phyloP scores from a whole-genome alignment of 37 sponge, comb jelly and placozoan genomes.

The Haliclona indistincta region DNA sequence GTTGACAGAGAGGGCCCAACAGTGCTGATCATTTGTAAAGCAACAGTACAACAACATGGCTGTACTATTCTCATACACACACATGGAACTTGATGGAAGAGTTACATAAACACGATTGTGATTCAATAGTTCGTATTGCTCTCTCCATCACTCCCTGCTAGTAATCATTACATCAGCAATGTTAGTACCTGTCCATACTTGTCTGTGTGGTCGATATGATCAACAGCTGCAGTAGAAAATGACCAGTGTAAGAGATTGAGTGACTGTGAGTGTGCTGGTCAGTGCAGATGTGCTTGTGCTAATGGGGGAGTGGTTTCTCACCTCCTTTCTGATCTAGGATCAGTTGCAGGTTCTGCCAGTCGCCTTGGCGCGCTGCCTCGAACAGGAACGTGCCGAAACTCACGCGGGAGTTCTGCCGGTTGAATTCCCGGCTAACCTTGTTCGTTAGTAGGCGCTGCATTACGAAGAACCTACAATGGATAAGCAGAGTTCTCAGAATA shows the following conservation, averaged over 20 bases:
- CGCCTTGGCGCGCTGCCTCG: conserved; percentile 34
- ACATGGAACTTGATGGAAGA: background rate
- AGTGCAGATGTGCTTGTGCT: no score
- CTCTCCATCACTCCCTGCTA: background rate
- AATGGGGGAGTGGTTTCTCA: background rate
- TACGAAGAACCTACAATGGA: no score
- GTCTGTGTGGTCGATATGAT: conserved; percentile 37
- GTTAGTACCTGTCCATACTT: conserved; percentile 20
- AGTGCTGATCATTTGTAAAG: background rate
- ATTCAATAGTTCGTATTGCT: background rate
- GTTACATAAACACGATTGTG: background rate
- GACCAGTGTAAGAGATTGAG: background rate
- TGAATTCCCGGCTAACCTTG: no score
- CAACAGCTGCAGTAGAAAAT: conserved; percentile 25
- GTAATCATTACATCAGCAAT: background rate
- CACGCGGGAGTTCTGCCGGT: conserved; percentile 4
- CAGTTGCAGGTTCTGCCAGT: conserved; percentile 23
- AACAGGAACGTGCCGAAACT: conserved; percentile 19
- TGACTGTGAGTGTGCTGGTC: background rate
- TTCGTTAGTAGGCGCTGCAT: no score
- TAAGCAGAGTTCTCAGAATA: no score
- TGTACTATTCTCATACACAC: background rate
- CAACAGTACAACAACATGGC: background rate
- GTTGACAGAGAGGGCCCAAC: background rate
- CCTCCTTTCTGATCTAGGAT: conserved; percentile 23